phyloP scores from a whole-genome alignment of 2,888 invertebrate species.

The Smittia sp. region DNA sequence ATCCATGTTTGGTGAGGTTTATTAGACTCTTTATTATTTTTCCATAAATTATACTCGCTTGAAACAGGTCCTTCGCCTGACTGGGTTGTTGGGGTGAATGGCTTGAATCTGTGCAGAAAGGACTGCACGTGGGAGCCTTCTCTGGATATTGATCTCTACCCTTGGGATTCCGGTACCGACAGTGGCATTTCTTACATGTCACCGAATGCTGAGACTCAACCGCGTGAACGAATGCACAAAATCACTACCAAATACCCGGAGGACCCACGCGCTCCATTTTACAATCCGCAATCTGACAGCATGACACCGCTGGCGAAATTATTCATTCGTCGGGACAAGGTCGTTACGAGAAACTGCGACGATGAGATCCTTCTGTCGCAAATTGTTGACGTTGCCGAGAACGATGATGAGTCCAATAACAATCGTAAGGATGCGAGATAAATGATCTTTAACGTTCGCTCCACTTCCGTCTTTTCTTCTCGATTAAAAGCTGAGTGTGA shows the following conservation, averaged over 20 bases:
- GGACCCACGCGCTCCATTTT: slow-evolving; percentile 90
- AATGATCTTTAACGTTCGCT: neutral
- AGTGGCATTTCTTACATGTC: slow-evolving; percentile 89
- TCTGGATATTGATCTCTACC: slow-evolving; percentile 78
- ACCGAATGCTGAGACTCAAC: slow-evolving; percentile 71
- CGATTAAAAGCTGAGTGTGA: slow-evolving; percentile 70
- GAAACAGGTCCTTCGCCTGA: slow-evolving; percentile 54
- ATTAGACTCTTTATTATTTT: too few species aligned
- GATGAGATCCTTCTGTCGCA: slow-evolving; percentile 61
- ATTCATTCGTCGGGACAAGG: slow-evolving; percentile 69
- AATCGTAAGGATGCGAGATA: slow-evolving; percentile 64
- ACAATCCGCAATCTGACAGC: slow-evolving; percentile 63
- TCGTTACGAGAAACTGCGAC: slow-evolving; percentile 73
- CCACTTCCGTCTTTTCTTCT: slow-evolving; percentile 10
- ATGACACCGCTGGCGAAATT: slow-evolving; percentile 85
- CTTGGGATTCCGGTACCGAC: slow-evolving; percentile 96
- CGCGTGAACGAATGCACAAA: slow-evolving; percentile 78
- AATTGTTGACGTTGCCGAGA: slow-evolving; percentile 63
- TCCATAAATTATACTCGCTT: too few species aligned
- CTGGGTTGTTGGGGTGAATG: slow-evolving; percentile 66
- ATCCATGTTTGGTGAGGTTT: slow-evolving; percentile 86
- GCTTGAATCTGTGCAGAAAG: slow-evolving; percentile 78
- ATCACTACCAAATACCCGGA: slow-evolving; percentile 90
- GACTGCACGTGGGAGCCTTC: slow-evolving; percentile 92
- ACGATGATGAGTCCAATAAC: slow-evolving; percentile 58